Evolutionary conservation across 1,140 invertebrate genomes (phyloP).

Genomic region (Dreissena polymorpha): DNA sequence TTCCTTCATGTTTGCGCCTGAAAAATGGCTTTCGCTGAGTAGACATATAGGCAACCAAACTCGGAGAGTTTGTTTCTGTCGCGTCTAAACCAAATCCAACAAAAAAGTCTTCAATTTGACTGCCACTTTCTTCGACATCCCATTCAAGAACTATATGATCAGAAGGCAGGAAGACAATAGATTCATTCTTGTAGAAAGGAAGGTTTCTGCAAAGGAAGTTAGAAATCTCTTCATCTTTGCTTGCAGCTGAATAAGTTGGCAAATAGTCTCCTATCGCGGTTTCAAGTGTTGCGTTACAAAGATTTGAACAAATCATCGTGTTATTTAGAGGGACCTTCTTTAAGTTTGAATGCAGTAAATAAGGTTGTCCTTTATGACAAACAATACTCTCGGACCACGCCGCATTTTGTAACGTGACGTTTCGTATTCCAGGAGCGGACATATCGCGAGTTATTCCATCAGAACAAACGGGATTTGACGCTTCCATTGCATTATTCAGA

Average conservation of each 20-base stretch:
- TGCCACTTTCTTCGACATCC: slow-evolving; percentile 49
- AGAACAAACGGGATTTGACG: slow-evolving; percentile 56
- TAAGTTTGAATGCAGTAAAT: slow-evolving; percentile 55
- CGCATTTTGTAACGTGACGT: slow-evolving; percentile 47
- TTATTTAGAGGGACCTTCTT: slow-evolving; percentile 21
- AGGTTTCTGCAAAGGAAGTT: slow-evolving; percentile 27
- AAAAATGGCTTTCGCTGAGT: slow-evolving; percentile 22
- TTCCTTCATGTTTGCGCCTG: slow-evolving; percentile 44
- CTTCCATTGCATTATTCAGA: slow-evolving; percentile 60
- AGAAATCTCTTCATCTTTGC: slow-evolving; percentile 16
- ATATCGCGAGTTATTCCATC: slow-evolving; percentile 59
- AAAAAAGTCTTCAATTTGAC: slow-evolving; percentile 54
- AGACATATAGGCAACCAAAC: slow-evolving; percentile 21
- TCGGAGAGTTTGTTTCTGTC: slow-evolving; percentile 24
- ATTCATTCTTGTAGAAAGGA: background rate
- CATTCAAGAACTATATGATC: slow-evolving; percentile 47
- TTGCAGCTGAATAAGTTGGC: background rate
- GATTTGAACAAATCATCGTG: slow-evolving; percentile 1
- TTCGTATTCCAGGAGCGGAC: slow-evolving; percentile 32
- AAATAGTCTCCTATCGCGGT: background rate
- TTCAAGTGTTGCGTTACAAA: background rate
- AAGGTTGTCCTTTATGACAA: slow-evolving; percentile 49
- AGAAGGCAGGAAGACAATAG: slow-evolving; percentile 50
- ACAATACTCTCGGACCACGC: slow-evolving; percentile 26
- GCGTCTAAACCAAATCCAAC: slow-evolving; percentile 53